phyloP scores from a whole-genome alignment of 2,113 vertebrate genomes.

The Zosterops borbonicus region DNA sequence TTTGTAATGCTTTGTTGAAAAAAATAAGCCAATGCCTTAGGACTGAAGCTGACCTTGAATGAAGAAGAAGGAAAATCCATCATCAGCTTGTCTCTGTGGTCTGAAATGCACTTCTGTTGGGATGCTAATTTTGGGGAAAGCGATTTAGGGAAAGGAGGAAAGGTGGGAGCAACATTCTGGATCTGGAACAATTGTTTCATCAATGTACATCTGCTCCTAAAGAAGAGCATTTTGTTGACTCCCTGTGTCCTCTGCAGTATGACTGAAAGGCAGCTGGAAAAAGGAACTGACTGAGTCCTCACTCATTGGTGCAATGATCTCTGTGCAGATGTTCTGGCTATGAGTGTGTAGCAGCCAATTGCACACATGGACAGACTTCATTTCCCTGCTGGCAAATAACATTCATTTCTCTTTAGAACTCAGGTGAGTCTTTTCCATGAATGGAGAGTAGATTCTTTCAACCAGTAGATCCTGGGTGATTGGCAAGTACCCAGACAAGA shows the following conservation, averaged over 20 bases:
- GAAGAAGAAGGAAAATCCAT: not conserved
- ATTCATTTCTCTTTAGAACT: not conserved
- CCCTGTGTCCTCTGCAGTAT: not conserved
- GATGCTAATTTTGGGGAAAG: not conserved
- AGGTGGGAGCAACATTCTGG: not conserved
- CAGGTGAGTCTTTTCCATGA: not conserved
- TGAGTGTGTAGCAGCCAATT: not conserved
- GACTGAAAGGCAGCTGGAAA: not conserved
- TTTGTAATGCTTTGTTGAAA: slow-evolving; percentile 10
- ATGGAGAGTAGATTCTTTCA: not conserved
- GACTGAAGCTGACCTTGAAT: slow-evolving; percentile 24
- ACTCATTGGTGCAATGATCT: accelerated
- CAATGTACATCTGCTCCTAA: not conserved
- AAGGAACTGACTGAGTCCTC: not conserved
- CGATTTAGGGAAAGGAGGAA: not conserved
- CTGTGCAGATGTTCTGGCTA: not conserved
- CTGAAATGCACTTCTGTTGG: not conserved
- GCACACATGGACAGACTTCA: not conserved
- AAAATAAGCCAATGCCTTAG: not conserved
- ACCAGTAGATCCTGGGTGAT: not conserved
- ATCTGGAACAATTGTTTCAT: not conserved
- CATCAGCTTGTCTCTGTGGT: not conserved
- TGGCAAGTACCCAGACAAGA: not conserved
- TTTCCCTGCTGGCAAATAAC: not conserved
- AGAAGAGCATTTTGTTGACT: not conserved